Evolutionary conservation across 53 echinoderm and acorn worm genomes (phyloP).

Genomic region (Pentamera pediparva): DNA sequence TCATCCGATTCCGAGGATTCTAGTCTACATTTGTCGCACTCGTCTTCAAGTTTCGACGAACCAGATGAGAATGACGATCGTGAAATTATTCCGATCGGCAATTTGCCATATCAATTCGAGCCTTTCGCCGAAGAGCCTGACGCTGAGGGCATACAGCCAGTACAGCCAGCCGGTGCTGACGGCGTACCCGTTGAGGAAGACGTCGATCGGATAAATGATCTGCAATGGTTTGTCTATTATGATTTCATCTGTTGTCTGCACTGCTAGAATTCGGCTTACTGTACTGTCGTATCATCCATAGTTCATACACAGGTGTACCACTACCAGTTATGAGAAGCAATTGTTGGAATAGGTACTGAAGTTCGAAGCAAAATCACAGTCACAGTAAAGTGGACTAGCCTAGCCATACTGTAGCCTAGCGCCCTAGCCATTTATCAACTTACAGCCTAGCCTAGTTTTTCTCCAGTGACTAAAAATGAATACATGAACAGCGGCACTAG

Average conservation of each 20-base stretch:
- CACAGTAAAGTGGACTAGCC: too few relatives aligned
- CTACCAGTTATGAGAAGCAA: too few relatives aligned
- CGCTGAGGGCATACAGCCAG: not conserved
- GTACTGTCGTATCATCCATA: too few relatives aligned
- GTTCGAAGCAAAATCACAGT: too few relatives aligned
- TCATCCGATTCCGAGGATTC: not conserved
- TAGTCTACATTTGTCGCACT: not conserved
- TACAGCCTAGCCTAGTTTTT: too few relatives aligned
- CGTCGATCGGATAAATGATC: not conserved
- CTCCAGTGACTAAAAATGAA: too few relatives aligned
- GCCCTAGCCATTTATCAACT: too few relatives aligned
- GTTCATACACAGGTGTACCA: too few relatives aligned
- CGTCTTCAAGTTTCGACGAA: slow-evolving; percentile 1
- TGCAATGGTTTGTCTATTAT: not conserved
- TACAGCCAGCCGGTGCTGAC: not conserved
- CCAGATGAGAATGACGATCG: not conserved
- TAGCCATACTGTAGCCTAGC: too few relatives aligned
- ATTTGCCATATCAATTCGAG: not conserved
- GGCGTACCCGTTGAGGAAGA: not conserved
- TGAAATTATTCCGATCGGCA: not conserved
- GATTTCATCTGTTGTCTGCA: not conserved
- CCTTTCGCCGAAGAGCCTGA: not conserved
- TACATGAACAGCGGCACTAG: too few relatives aligned
- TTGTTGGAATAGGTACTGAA: too few relatives aligned
- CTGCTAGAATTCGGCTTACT: too few relatives aligned